Base-by-base conservation (phyloP, 2,888 invertebrate genomes). In the Hemicrepidius hirtus region DNA sequence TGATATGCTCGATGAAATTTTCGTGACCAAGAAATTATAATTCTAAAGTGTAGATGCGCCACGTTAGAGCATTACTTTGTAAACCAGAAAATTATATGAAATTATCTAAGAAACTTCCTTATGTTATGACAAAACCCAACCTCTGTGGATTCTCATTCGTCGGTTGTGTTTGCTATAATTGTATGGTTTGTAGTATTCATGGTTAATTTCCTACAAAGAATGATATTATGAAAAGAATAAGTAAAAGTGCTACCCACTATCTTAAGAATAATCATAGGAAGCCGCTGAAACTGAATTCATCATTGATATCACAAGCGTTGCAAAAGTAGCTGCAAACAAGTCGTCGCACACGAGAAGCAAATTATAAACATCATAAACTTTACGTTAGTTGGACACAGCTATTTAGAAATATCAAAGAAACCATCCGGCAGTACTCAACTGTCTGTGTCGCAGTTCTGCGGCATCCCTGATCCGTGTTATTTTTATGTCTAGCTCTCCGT, bases 401-500 rank as follows among this genome's bases (percentile, higher is more conserved):
- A 57, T 57, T 57, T 57, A 37, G 37, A 53, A 70, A 70, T 57
- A 70, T 70, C 70, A 64, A 70, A 70, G 70, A 20, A 44, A 53
- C 53, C 57, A 59, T 37, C 65, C 65, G 65, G 35, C 40, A 64
- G 44, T 13, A 65, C 41, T 72, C 60, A 73, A 73, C 65, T 55
- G 62, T 67, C 59, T 70, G 73, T 73, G 46, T 62, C 69, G 65
- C 44, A 53, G 69, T 68, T 71, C 57, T 57, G 62, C 66, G 63
- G 70, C 69, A 71, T 74, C 74, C 71, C 71, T 65, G 50, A 73
- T 73, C 71, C 72, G 75, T 75, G 70, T 75, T 77, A 75, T 78
- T 76, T 76, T 74, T 76, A 73, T 72, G 73, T 73, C 69, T 65
- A 76, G 75, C 75, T 75, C 68, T 69, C 75, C 75, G 75, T 75